Evolutionary conservation across 2,113 vertebrate genomes (phyloP), one percentile per base, ranked within the genome.

Genomic region (Epinephelus moara): DNA sequence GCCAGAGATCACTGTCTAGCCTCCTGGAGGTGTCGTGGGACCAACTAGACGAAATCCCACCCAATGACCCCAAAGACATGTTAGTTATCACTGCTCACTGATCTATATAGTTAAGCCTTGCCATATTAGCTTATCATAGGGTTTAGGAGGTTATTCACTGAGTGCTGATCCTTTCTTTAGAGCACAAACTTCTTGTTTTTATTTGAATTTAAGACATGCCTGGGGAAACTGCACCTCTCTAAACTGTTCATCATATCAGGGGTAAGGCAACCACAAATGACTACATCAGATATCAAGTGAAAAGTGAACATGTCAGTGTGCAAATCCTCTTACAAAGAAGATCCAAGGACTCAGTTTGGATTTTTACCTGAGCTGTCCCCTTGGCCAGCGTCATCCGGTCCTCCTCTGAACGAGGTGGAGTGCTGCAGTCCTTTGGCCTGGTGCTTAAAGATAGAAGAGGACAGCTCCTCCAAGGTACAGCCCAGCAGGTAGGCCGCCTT

Each of bases 391-490:
- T 97, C 97, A 27, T 98, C 98, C 0, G 96, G 94, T 23, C 96
- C 97, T 90, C 98, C 97, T 21, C 98, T 96, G 94, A 98, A 98
- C 17, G 98, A 99, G 56, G 97, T 97, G 74, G 97, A 97, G 59
- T 97, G 95, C 91, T 98, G 97, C 79, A 98, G 91, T 57, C 96
- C 95, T 94, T 98, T 98, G 85, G 95, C 90, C 76, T 98, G 97
- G 78, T 98, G 97, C 88, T 98, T 99, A 91, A 99, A 99, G 93
- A 99, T 96, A 63, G 97, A 93, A 0, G 98, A 98, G 84, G 98
- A 99, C 57, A 99, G 96, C 83, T 99, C 98, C 90, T 99, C 98
- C 88, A 99, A 92, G 69, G 94, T 96, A 89, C 93, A 98, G 89
- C 97, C 97, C 91, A 98, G 86, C 68, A 99, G 94, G 91, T 99